Evolutionary conservation across 2,797 vertebrate genomes (phyloP).

Genomic region (Ispidina lecontei): DNA sequence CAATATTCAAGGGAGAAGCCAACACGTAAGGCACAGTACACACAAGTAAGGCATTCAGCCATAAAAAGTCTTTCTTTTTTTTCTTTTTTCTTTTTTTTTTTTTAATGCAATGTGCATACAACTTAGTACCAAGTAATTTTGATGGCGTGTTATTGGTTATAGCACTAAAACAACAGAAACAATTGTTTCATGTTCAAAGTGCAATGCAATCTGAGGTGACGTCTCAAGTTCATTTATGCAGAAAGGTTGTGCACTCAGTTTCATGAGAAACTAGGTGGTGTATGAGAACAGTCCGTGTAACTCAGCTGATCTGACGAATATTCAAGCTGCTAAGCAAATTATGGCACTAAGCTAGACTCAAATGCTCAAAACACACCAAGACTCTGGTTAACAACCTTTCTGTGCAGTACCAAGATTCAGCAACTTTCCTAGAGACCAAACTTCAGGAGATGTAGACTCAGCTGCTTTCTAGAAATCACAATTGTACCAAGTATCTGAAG

Average conservation of each 20-base stretch:
- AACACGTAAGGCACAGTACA: neutral
- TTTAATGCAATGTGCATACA: conserved; percentile 37
- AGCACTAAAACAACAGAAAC: conserved; percentile 38
- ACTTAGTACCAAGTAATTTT: conserved; percentile 29
- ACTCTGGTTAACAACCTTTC: neutral
- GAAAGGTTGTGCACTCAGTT: conserved; percentile 5
- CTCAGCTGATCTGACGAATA: neutral
- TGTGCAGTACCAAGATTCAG: neutral
- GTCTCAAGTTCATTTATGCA: neutral
- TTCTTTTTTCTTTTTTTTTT: neutral
- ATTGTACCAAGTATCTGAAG: neutral
- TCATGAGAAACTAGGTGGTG: neutral
- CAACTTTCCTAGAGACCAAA: neutral
- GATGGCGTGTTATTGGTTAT: conserved; percentile 30
- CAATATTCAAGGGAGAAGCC: neutral
- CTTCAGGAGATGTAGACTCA: neutral
- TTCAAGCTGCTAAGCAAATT: conserved; percentile 1
- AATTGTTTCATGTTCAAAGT: conserved; percentile 7
- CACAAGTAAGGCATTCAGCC: neutral
- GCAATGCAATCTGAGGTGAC: neutral
- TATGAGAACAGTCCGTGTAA: neutral
- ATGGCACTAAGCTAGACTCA: neutral
- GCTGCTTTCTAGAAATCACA: neutral
- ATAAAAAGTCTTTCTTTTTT: neutral
- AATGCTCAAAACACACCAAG: neutral